Evolutionary conservation across 2,113 vertebrate species (phyloP).

Genomic region (Abramis brama): DNA sequence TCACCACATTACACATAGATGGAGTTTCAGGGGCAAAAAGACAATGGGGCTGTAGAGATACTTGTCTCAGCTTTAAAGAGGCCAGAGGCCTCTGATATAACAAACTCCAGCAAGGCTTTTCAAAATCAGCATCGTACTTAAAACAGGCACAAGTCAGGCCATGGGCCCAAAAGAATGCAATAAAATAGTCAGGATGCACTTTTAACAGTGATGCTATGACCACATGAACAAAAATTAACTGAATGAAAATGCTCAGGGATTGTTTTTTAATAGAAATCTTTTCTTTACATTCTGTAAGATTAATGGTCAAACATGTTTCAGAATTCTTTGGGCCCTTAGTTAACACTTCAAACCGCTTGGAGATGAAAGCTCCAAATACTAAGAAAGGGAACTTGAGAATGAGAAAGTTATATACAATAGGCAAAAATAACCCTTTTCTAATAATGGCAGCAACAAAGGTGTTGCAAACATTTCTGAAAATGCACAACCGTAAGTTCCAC

Average conservation of each 20-base stretch:
- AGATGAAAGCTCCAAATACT: constrained; percentile 39
- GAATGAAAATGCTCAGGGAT: constrained; percentile 20
- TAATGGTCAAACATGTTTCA: constrained; percentile 21
- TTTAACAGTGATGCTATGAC: neutral
- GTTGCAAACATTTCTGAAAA: constrained; percentile 38
- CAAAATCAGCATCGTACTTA: constrained; percentile 62
- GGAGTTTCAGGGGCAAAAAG: constrained; percentile 48
- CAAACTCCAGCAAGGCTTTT: constrained; percentile 88
- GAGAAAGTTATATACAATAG: constrained; percentile 4
- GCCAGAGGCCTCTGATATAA: constrained; percentile 76
- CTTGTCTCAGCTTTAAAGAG: constrained; percentile 88
- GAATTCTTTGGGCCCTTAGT: constrained; percentile 43
- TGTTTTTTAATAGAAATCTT: constrained; percentile 16
- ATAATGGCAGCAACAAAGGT: constrained; percentile 45
- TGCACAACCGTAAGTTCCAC: neutral
- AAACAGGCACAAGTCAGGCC: constrained; percentile 49
- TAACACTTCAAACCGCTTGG: constrained; percentile 36
- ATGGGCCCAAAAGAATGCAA: constrained; percentile 37
- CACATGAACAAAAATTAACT: constrained; percentile 10
- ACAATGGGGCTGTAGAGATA: constrained; percentile 85
- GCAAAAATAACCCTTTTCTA: constrained; percentile 8
- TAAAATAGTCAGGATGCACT: constrained; percentile 21
- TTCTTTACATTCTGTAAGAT: constrained; percentile 20
- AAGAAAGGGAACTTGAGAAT: constrained; percentile 25
- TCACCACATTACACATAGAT: constrained; percentile 96